Percentiles rank a stretch among this genome's conserved stretches.
Evolutionary conservation across 2,113 vertebrate genomes (phyloP).

Genomic region (Poeciliopsis retropinna): DNA sequence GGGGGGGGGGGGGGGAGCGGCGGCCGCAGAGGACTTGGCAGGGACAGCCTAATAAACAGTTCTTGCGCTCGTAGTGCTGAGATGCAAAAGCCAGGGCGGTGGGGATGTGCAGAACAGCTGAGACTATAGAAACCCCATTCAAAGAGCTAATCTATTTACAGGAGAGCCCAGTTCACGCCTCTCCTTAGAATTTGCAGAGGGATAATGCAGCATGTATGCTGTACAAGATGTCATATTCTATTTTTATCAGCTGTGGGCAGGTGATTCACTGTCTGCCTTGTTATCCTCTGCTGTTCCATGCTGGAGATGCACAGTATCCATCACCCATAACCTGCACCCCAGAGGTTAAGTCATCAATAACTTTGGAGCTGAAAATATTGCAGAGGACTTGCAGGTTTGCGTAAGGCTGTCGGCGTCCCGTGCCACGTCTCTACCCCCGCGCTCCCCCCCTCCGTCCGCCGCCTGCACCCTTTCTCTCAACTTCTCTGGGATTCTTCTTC

Average conservation of each 20-base stretch:
- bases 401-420: conserved; percentile 80
- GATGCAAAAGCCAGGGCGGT: conserved; percentile 67
- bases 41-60: conserved; percentile 70
- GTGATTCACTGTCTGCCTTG: conserved; percentile 83
- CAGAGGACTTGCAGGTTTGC: conserved; percentile 80
- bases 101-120: conserved; percentile 62
- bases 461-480: conserved; percentile 69
- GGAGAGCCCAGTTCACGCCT: conserved; percentile 58
- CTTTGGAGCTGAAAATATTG: conserved; percentile 76
- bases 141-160: conserved; percentile 71
- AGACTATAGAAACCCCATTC: conserved; percentile 60
- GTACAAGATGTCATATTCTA: conserved; percentile 72
- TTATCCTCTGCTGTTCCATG: conserved; percentile 79
- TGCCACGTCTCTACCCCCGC: conserved; percentile 46
- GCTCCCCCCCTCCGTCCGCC: background rate
- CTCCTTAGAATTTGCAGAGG: conserved; percentile 61
- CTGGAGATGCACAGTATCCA: conserved; percentile 77
- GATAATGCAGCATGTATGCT: conserved; percentile 62
- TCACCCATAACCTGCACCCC: conserved; percentile 81
- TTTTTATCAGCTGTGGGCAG: conserved; percentile 77
- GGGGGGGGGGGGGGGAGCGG: conserved; percentile 15
- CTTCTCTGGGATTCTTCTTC: conserved; percentile 65
- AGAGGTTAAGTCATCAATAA: conserved; percentile 86
- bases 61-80: conserved; percentile 59
- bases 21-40: conserved; percentile 58